Evolutionary conservation across 2,888 invertebrate species (phyloP), one percentile per base, ranked within the genome.

Genomic region (Scaptomyza flava): DNA sequence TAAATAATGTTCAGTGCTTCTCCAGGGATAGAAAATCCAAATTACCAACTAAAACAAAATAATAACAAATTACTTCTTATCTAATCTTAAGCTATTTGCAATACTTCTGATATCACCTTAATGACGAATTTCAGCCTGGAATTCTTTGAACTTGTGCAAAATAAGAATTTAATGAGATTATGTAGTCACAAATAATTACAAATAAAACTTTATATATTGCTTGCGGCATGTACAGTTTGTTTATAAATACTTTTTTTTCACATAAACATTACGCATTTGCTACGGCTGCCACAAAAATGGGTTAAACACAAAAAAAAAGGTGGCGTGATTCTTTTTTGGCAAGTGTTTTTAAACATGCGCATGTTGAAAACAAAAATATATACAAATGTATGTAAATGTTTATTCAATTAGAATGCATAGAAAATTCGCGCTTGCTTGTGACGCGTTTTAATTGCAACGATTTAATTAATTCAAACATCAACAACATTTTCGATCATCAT

Each of bases 261-360:
- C 57, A 59, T 3, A 8, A 8, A 60, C 47, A 58, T 86, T 59
- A 79, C 72, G 67, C 69, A 87, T 81, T 61, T 86, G 77, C 58
- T 50, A 38, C 48, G 70, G 57, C 23, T 38, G 34, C 20, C 42
- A 9, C 27, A 43, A 34, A 68, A 74, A 46, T 48, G 46, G 57
- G 60, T 45, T 77, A 47, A 62, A 14, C 30, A 11, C n/a, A 12
- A 59, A 63, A 6, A 36, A 36, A 30, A 33, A 59, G 30, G 63
- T 82, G 87, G 82, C 87, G 89, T 82, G 87, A 82, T 81, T 41
- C 9, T 41, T 76, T 79, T 77, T 72, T 77, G 77, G 65, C 83
- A 63, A 69, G 57, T 63, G 60, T 41, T 64, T 68, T 69, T 41
- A 45, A 38, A 64, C 41, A 70, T 65, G 58, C 43, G 47, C 60